phyloP scores from a whole-genome alignment of 2,113 vertebrate genomes.

The Campylomormyrus numenius region DNA sequence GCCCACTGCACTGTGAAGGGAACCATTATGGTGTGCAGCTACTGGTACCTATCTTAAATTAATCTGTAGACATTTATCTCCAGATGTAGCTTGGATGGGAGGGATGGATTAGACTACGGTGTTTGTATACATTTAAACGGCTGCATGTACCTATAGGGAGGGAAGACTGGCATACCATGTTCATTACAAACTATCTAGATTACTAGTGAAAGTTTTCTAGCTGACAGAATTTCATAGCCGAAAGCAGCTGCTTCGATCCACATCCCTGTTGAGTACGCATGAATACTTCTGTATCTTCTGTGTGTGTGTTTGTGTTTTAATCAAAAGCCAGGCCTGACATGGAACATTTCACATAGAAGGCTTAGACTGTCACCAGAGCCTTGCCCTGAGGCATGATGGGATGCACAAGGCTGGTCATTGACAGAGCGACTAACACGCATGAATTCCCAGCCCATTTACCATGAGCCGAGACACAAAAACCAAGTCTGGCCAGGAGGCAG shows the following conservation, averaged over 20 bases:
- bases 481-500: not conserved
- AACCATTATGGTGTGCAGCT: not conserved
- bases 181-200: not conserved
- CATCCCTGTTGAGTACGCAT: not conserved
- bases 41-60: not conserved
- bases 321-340: not conserved
- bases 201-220: not conserved
- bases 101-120: not conserved
- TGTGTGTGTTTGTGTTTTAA: not conserved
- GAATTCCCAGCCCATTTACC: conserved; percentile 34
- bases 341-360: not conserved
- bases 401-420: conserved; percentile 38
- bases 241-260: not conserved
- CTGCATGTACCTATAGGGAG: not conserved
- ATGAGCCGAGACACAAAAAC: not conserved
- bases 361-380: not conserved
- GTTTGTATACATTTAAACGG: not conserved
- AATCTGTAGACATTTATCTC: not conserved
- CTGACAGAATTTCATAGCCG: not conserved
- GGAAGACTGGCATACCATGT: not conserved
- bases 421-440: conserved; percentile 25
- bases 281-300: not conserved
- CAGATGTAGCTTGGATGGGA: not conserved
- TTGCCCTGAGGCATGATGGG: conserved; percentile 27
- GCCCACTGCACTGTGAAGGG: not conserved